A percentile compares a stretch with the other conserved stretches of the same genome.
phyloP scores from a whole-genome alignment of 2,797 vertebrate species.

The Labroides dimidiatus region DNA sequence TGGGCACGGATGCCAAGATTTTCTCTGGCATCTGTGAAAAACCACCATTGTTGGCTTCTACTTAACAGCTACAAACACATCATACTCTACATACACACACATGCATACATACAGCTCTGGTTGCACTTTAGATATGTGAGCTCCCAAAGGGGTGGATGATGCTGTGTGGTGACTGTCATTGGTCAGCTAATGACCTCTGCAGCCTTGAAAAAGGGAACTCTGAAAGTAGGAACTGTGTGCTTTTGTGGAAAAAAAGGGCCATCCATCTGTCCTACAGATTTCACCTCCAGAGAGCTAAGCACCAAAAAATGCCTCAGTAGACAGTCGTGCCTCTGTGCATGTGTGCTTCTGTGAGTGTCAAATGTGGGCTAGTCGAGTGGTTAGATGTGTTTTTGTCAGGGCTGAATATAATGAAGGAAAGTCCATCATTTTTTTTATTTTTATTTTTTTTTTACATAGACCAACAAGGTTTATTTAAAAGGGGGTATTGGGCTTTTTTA shows the following conservation, averaged over 20 bases:
- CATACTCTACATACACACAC: too few species aligned
- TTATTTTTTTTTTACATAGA: not conserved
- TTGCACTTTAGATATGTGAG: constrained; percentile 11
- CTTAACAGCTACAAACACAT: constrained; percentile 8
- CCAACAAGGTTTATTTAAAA: too few species aligned
- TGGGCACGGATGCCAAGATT: too few species aligned
- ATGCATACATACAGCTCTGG: too few species aligned
- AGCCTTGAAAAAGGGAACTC: constrained; percentile 24
- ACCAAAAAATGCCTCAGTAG: constrained; percentile 65
- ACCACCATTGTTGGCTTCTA: constrained; percentile 5
- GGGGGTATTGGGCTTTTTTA: too few species aligned
- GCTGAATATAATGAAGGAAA: not conserved
- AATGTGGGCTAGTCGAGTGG: not conserved
- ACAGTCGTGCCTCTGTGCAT: constrained; percentile 44
- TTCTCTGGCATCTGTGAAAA: too few species aligned
- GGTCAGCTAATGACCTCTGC: constrained; percentile 37
- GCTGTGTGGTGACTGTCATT: not conserved
- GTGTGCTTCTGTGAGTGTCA: constrained; percentile 13
- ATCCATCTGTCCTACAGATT: constrained; percentile 73
- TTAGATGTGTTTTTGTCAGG: not conserved
- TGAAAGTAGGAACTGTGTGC: constrained; percentile 38
- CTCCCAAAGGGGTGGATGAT: constrained; percentile 15
- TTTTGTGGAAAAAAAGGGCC: constrained; percentile 55
- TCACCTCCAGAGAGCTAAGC: constrained; percentile 61
- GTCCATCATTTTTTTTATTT: not conserved